Base-by-base conservation (phyloP, 2,797 vertebrate species). In the Gallinago nigripennis region DNA sequence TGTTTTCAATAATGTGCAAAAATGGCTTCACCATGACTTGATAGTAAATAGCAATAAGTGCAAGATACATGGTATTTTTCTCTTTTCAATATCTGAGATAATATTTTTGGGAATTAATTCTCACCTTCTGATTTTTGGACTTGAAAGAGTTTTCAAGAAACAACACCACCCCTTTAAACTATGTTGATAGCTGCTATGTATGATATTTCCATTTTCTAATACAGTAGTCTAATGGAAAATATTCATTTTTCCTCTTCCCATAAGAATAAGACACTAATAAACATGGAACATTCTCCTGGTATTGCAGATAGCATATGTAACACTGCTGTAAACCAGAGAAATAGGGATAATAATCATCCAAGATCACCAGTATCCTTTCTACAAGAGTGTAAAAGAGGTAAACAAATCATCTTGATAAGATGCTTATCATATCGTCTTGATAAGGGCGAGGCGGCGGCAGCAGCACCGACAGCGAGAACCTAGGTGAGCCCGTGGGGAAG, bases 181-280 rank as follows among this genome's bases (percentile, higher is more conserved):
- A 2, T 4, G 4, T 25, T 4, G 2, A 21, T 18, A 75, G 8
- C 7, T 79, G 21, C 33, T 88, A 5, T 2, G 2, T n/a, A 9
- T 65, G 60, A 17, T 66, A 64, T n/a, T 81, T 72, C 11, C 4
- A 7, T 54, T 71, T 71, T 51, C 5, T 72, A 57, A 33, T 61
- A 43, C 6, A 23, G 7, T 27, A 56, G 12, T 41, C 13, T 79
- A 50, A 71, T 53, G 31, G 23, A 72, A 85, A 19, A 30, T 21
- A 16, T 43, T 75, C 10, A 6, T 23, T 76, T 73, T 92, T 50
- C 41, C 12, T 58, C 18, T 71, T 75, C 39, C 15, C 25, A 21
- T 54, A 46, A 64, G 28, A n/a, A 21, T 54, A 46, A 64, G 28
- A n/a, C 11, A 25, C 19, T 51, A 64, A 45, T 39, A 65, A 53